These are phyloP conservation scores for Spodoptera litura DNA, from an alignment of 1,140 invertebrate genomes.

Conservation along the genomic window DNA sequence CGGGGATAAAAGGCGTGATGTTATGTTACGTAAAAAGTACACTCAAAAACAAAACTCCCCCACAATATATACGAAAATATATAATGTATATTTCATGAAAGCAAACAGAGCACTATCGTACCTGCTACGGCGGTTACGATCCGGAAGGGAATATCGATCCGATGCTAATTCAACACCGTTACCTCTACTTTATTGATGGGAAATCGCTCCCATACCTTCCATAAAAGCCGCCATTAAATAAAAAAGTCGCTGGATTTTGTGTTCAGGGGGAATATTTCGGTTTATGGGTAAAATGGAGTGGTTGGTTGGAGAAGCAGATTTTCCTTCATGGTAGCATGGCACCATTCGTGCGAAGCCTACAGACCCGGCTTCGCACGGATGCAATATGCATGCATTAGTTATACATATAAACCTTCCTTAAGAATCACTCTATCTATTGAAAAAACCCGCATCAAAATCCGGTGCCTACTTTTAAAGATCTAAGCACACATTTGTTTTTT, in stretches of 20 bases:
- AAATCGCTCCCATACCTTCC: slow-evolving; percentile 52
- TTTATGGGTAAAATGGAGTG: slow-evolving; percentile 16
- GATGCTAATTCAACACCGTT: slow-evolving; percentile 68
- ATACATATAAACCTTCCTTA: too few relatives aligned
- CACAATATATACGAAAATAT: slow-evolving; percentile 8
- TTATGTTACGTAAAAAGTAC: neutral
- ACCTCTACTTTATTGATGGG: slow-evolving; percentile 69
- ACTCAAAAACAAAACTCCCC: slow-evolving; percentile 5
- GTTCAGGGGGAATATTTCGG: neutral
- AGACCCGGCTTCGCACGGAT: too few relatives aligned
- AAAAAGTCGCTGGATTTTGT: slow-evolving; percentile 28
- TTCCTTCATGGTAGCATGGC: too few relatives aligned
- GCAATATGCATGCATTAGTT: too few relatives aligned
- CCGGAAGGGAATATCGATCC: slow-evolving; percentile 70
- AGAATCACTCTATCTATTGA: too few relatives aligned
- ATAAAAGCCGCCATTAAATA: slow-evolving; percentile 43
- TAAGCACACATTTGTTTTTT: too few relatives aligned
- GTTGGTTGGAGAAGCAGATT: too few relatives aligned
- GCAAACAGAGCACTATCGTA: slow-evolving; percentile 54
- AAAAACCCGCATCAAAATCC: too few relatives aligned
- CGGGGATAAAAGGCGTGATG: too few relatives aligned
- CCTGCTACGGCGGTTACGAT: slow-evolving; percentile 57
- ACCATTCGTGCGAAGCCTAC: too few relatives aligned
- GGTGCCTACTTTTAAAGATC: too few relatives aligned
- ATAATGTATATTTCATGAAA: slow-evolving; percentile 6